Percentiles rank a stretch among this genome's conserved stretches.
These are phyloP conservation scores for Leguminivora glycinivorella DNA, from an alignment of 1,140 invertebrate genomes.

Conservation along the genomic window DNA sequence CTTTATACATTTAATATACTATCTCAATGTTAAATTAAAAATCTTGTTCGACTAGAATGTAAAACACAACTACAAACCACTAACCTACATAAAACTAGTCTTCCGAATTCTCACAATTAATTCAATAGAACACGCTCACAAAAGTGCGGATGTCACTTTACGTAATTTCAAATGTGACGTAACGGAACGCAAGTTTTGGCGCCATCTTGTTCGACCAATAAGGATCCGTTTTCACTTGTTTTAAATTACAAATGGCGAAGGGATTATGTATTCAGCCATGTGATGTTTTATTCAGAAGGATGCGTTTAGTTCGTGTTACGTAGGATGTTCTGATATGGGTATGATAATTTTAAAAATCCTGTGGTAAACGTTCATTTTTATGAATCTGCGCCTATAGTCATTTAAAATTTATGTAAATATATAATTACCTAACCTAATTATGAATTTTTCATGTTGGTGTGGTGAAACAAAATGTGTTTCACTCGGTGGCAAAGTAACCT, in stretches of 20 bases:
- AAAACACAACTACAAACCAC: constrained; percentile 1
- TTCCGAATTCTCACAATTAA: constrained; percentile 13
- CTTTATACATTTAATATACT: too few relatives aligned
- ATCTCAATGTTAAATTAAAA: not conserved
- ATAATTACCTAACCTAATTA: too few relatives aligned
- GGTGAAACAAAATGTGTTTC: too few relatives aligned
- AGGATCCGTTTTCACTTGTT: constrained; percentile 14
- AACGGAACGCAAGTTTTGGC: constrained; percentile 17
- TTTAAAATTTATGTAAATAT: too few relatives aligned
- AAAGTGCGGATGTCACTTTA: constrained; percentile 18
- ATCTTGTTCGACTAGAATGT: not conserved
- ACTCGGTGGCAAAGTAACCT: too few relatives aligned
- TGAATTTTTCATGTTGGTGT: too few relatives aligned
- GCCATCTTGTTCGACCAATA: constrained; percentile 14
- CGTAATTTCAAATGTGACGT: constrained; percentile 1
- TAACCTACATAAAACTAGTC: constrained; percentile 6
- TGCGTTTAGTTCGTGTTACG: not conserved
- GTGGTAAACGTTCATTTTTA: not conserved
- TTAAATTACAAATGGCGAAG: constrained; percentile 22
- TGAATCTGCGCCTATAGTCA: too few relatives aligned
- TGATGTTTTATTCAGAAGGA: constrained; percentile 10
- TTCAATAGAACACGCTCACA: constrained; percentile 25
- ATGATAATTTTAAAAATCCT: not conserved
- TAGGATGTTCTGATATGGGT: not conserved
- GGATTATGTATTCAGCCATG: constrained; percentile 7